These are phyloP conservation scores for Trichogramma dendrolimi DNA, from an alignment of 2,888 invertebrate genomes.

Conservation along the genomic window DNA sequence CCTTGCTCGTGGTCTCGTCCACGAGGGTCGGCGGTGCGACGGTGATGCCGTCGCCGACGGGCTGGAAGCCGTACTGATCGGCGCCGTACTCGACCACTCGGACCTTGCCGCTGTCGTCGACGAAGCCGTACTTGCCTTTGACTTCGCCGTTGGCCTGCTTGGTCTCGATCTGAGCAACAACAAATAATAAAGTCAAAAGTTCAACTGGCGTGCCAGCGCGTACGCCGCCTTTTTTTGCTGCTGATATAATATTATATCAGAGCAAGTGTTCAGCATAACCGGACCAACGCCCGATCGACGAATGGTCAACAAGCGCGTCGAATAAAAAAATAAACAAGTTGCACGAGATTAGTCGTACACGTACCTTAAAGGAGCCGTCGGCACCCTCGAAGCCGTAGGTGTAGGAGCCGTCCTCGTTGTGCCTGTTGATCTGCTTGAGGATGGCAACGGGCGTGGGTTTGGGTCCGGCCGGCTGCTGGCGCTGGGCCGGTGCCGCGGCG, in stretches of 20 bases:
- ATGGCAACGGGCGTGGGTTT: constrained; percentile 70
- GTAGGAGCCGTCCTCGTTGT: constrained; percentile 86
- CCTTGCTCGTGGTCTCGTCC: constrained; percentile 51
- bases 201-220: neutral
- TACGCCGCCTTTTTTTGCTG: neutral
- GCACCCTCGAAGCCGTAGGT: constrained; percentile 86
- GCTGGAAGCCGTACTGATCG: constrained; percentile 82
- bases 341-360: neutral
- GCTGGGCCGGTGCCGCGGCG: constrained; percentile 49
- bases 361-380: constrained; percentile 69
- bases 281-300: neutral
- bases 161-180: constrained; percentile 70
- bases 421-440: constrained; percentile 83
- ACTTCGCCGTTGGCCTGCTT: constrained; percentile 77
- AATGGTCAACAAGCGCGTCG: neutral
- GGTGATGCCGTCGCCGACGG: constrained; percentile 80
- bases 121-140: constrained; percentile 86
- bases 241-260: neutral
- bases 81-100: constrained; percentile 86
- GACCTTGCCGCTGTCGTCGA: constrained; percentile 75
- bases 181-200: neutral
- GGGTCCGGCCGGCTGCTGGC: constrained; percentile 52
- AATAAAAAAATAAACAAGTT: neutral
- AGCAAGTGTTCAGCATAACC: neutral
- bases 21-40: constrained; percentile 58